Base-by-base conservation (phyloP, 2,113 vertebrate genomes). In the Podocnemis expansa region DNA sequence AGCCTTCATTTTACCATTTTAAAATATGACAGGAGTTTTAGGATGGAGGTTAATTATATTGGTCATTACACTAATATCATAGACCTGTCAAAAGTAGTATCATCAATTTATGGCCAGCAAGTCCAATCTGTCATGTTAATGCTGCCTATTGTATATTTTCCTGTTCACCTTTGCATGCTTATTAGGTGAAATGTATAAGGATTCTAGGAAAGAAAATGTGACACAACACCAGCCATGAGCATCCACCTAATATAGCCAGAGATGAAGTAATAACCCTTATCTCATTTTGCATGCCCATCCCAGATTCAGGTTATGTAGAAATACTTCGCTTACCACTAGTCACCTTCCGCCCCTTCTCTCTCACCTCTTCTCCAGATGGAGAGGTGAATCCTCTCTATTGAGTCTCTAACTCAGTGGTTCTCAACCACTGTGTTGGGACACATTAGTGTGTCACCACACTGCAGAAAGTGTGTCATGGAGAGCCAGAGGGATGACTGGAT, bases 21-120 rank as follows among this genome's bases (percentile, higher is more conserved):
- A 89, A 97, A 97, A 95, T 86, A 91, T 38, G 80, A 95, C 94
- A 94, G 93, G 80, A 91, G 90, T 93, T 95, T 54, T 93, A 89
- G 91, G 90, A 93, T 85, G 84, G 85, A 93, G 90, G 94, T 96
- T 96, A 97, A 95, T 97, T 96, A 94, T 95, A 95, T 91, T 94
- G 95, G 95, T 90, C 95, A 94, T 97, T 96, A 88, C 93, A 73
- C 91, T 97, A 90, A 97, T 94, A 90, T 96, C 94, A 95, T 87
- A 85, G 89, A 52, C 6, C 2, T 94, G 94, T 96, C 93, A 96
- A 91, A 97, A 95, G 92, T 89, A 85, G 78, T 88, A 80, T 79
- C 91, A 93, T 78, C 93, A 94, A 89, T 96, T 96, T 94, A 86
- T 94, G 87, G 82, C 73, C 73, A 51, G 58, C 93, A 49, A 90